phyloP scores from a whole-genome alignment of 1,140 invertebrate genomes.

The Lepidostoma basale region DNA sequence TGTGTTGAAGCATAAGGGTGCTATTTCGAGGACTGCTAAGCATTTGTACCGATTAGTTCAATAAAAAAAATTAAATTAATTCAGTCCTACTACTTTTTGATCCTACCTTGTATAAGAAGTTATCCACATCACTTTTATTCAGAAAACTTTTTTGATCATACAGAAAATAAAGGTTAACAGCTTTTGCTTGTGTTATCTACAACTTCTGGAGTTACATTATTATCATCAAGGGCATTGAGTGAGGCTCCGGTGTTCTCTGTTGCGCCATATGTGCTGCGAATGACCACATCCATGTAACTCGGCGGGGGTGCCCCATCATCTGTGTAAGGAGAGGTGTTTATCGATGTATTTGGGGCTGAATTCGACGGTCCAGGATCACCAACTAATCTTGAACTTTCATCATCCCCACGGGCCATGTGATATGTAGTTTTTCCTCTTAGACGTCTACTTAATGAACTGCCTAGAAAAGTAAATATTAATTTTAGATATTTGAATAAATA shows the following conservation, averaged over 20 bases:
- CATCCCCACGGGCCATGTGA: constrained; percentile 69
- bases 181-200: constrained; percentile 31
- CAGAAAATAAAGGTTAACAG: constrained; percentile 25
- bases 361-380: constrained; percentile 51
- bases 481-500: not conserved
- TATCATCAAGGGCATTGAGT: constrained; percentile 20
- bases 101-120: too few species aligned
- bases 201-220: not conserved
- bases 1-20: too few species aligned
- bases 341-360: constrained; percentile 52
- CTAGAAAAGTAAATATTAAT: constrained; percentile 50
- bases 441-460: constrained; percentile 73
- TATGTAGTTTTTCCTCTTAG: constrained; percentile 75
- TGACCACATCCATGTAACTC: constrained; percentile 30
- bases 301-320: constrained; percentile 34
- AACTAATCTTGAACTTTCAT: constrained; percentile 59
- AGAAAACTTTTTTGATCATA: not conserved
- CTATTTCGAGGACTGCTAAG: too few species aligned
- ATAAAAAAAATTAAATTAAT: too few species aligned
- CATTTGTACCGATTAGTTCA: too few species aligned
- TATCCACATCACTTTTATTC: too few species aligned
- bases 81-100: too few species aligned
- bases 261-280: constrained; percentile 40
- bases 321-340: constrained; percentile 45
- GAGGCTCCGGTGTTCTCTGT: constrained; percentile 34